A percentile compares a stretch with the other conserved stretches of the same genome.
Evolutionary conservation across 2,797 vertebrate species (phyloP).

Genomic region (Odontamblyopus lacepedii): DNA sequence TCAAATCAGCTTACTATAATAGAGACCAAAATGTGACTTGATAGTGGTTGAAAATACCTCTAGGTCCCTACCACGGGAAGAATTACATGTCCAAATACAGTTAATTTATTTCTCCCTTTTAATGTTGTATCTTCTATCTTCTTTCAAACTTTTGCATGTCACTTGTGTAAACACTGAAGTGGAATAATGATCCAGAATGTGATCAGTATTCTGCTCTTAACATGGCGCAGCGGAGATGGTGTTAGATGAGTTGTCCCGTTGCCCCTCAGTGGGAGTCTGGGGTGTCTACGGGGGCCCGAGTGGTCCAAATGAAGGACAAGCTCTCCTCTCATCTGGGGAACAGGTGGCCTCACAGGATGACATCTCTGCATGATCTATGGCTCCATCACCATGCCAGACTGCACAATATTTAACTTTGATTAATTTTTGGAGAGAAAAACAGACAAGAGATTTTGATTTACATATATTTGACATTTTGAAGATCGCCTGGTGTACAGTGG

Average conservation of each 20-base stretch:
- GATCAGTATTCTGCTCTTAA: conserved; percentile 67
- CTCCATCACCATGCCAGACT: conserved; percentile 46
- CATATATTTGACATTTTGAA: conserved; percentile 39
- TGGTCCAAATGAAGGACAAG: conserved; percentile 68
- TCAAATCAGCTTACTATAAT: too few relatives aligned
- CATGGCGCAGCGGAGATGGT: conserved; percentile 50
- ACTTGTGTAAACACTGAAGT: conserved; percentile 39
- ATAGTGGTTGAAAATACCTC: too few relatives aligned
- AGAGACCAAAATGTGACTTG: too few relatives aligned
- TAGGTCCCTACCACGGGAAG: too few relatives aligned
- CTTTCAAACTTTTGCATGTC: conserved; percentile 24
- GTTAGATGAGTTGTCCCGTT: conserved; percentile 65
- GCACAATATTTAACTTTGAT: conserved; percentile 56
- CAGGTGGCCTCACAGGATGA: conserved; percentile 76
- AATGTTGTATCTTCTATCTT: conserved; percentile 19
- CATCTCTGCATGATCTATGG: conserved; percentile 70
- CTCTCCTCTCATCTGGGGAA: conserved; percentile 71
- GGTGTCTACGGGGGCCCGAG: conserved; percentile 59
- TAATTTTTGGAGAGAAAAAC: conserved; percentile 78
- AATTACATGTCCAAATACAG: neutral
- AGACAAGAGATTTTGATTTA: conserved; percentile 35
- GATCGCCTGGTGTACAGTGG: conserved; percentile 19
- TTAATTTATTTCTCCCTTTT: conserved; percentile 27
- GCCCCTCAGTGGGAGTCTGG: conserved; percentile 63
- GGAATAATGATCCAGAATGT: conserved; percentile 41